A percentile compares a stretch with the other conserved stretches of the same genome.
Evolutionary conservation across 2,113 vertebrate genomes (phyloP).

Genomic region (Recurvirostra avosetta): DNA sequence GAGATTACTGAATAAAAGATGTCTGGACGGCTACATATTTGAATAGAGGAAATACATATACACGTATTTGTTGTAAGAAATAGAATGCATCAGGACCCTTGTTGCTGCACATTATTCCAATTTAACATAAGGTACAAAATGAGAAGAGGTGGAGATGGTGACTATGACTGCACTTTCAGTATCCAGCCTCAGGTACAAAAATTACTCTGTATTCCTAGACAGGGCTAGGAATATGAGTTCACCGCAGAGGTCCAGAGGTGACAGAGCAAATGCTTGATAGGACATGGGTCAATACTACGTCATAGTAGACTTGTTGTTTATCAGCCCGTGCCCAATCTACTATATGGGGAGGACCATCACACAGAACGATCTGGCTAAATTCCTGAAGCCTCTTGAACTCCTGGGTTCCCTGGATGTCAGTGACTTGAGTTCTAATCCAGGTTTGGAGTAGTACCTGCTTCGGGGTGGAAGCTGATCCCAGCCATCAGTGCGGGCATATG

Average conservation of each 20-base stretch:
- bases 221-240: not conserved
- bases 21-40: not conserved
- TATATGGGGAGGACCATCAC: not conserved
- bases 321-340: not conserved
- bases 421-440: not conserved
- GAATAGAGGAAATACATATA: not conserved
- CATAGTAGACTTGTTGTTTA: not conserved
- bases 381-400: not conserved
- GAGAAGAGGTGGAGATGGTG: not conserved
- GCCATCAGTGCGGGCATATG: rapidly evolving
- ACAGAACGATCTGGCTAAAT: not conserved
- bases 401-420: not conserved
- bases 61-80: not conserved
- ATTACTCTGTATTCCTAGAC: not conserved
- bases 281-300: not conserved
- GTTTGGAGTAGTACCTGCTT: not conserved
- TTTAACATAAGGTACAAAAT: not conserved
- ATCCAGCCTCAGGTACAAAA: not conserved
- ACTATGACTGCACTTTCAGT: not conserved
- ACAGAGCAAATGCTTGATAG: not conserved
- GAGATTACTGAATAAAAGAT: not conserved
- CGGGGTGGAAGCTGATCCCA: not conserved
- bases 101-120: not conserved
- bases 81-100: not conserved
- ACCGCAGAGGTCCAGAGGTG: not conserved